Evolutionary conservation across 2,888 invertebrate genomes (phyloP).

Genomic region (Lasioglossum vierecki): DNA sequence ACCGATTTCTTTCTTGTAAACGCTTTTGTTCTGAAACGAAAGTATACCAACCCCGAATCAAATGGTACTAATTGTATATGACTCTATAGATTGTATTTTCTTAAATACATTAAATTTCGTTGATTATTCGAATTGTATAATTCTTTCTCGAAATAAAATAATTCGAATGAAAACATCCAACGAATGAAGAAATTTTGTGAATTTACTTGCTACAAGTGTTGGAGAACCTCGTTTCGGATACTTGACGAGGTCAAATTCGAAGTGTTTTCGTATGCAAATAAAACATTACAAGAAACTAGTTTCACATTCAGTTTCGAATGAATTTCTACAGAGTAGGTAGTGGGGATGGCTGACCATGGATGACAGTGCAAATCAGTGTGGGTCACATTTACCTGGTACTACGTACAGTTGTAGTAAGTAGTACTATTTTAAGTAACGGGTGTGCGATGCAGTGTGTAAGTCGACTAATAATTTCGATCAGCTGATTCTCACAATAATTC

Average conservation of each 20-base stretch:
- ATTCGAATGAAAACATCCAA: not conserved
- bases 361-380: slow-evolving; percentile 44
- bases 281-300: not conserved
- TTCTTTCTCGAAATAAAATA: slow-evolving; percentile 15
- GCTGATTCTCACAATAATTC: not conserved
- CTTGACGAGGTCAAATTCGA: not conserved
- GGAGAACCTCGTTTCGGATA: not conserved
- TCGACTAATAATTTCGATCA: slow-evolving; percentile 5
- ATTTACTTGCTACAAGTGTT: not conserved
- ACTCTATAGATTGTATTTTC: slow-evolving; percentile 18
- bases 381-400: not conserved
- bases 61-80: slow-evolving; percentile 2
- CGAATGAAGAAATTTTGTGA: not conserved
- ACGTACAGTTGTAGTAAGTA: not conserved
- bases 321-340: slow-evolving; percentile 6
- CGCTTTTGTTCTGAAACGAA: not conserved
- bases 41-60: slow-evolving; percentile 16
- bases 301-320: not conserved
- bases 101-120: slow-evolving; percentile 17
- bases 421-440: slow-evolving; percentile 48
- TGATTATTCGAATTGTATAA: slow-evolving; percentile 18
- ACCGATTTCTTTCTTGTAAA: not conserved
- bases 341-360: slow-evolving; percentile 33
- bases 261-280: not conserved
- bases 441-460: slow-evolving; percentile 14